A percentile compares a stretch with the other conserved stretches of the same genome.
These are phyloP conservation scores for Trissoscelio sp. DNA, from an alignment of 2,888 invertebrate genomes.

Conservation along the genomic window DNA sequence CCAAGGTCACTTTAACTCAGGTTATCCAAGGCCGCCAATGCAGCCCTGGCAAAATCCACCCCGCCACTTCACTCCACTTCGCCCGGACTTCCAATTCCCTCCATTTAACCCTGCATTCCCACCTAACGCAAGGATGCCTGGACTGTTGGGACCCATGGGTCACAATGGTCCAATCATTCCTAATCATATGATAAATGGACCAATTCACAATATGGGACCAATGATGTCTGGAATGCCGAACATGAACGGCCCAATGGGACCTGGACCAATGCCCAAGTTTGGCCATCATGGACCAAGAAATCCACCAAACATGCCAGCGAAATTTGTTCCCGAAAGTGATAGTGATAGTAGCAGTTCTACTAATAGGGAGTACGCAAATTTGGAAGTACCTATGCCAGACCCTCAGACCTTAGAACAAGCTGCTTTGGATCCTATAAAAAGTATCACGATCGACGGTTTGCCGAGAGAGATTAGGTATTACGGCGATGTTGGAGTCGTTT, in stretches of 20 bases:
- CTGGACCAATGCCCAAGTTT: constrained; percentile 58
- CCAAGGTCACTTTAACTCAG: constrained; percentile 76
- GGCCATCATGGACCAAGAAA: constrained; percentile 52
- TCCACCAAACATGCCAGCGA: constrained; percentile 4
- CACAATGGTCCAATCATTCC: constrained; percentile 68
- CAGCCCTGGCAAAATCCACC: constrained; percentile 79
- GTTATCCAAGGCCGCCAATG: constrained; percentile 79
- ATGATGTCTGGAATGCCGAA: constrained; percentile 56
- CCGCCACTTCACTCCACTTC: constrained; percentile 79
- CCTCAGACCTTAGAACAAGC: constrained; percentile 84
- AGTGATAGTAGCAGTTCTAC: not conserved
- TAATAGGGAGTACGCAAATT: constrained; percentile 65
- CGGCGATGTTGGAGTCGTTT: constrained; percentile 92
- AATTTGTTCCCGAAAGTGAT: constrained; percentile 1
- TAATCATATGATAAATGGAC: constrained; percentile 55
- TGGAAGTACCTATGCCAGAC: constrained; percentile 83
- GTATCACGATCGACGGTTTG: constrained; percentile 92
- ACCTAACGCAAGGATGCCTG: constrained; percentile 76
- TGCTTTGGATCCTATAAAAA: constrained; percentile 89
- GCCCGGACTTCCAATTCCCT: constrained; percentile 80
- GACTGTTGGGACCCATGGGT: constrained; percentile 77
- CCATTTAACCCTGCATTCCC: constrained; percentile 78
- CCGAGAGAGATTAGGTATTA: constrained; percentile 94
- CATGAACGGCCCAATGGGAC: constrained; percentile 60
- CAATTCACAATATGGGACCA: constrained; percentile 42